Base-by-base conservation (phyloP, 2,797 vertebrate genomes). In the Hoplostethus mediterraneus region DNA sequence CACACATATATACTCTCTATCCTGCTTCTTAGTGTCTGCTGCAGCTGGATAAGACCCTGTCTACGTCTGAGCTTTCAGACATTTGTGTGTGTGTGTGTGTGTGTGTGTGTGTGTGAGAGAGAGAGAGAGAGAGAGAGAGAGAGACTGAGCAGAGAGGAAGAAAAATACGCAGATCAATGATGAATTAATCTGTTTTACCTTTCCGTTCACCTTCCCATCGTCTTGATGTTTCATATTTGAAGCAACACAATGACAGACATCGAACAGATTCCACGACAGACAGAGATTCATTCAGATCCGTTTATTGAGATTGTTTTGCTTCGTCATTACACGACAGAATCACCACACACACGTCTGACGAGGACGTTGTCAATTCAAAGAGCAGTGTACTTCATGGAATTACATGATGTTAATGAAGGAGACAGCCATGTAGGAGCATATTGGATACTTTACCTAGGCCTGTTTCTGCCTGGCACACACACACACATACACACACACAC, bases 381-480 rank as follows among this genome's bases (percentile, higher is more conserved):
- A 86, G 63, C 73, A 75, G 64, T 77, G 61, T 48, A 81, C 76
- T 72, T 83, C 40, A 76, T 67, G 67, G 63, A 82, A 76, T 81
- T 38, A 75, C 71, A 82, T 71, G 71, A 76, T 64, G 75, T 68
- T 85, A 75, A 82, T 80, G 77, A 70, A 52, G 65, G 77, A 67
- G 71, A 70, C 40, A 64, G 21, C 21, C 21, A 21, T 21, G 21
- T 21, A 21, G 21, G 21, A 21, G 21, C 21, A 21, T 21, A 21
- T 82, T 82, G 75, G 85, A 88, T 85, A 83, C 55, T 81, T 87
- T 86, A 89, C 79, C 77, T 61, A 81, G 67, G 66, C n/a, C 40
- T 71, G 62, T 67, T 54, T 60, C 67, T 82, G 55, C 49, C 72
- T 54, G 4, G 64, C 57, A 56, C 36, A 54, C 64, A 62, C 33